Base-by-base conservation (phyloP, 2,113 vertebrate species). In the Smithornis capensis region DNA sequence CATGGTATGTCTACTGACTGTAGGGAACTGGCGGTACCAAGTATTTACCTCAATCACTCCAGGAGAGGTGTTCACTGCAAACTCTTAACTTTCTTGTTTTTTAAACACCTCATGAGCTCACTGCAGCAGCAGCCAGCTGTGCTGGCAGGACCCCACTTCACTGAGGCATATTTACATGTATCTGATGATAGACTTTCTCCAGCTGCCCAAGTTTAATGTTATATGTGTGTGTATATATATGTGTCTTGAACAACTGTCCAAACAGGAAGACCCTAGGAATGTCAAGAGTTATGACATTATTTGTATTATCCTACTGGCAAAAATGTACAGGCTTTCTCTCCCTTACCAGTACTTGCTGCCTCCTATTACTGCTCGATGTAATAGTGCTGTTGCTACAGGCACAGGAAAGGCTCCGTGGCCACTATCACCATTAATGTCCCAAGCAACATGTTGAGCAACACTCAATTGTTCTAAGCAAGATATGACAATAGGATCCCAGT, bases 261-360 rank as follows among this genome's bases (percentile, higher is more conserved):
- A 92, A 97, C 77, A 92, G 56, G 84, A 84, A 92, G 83, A 73
- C 52, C 35, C 62, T 70, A 84, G 69, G 50, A 90, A 90, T 67
- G 71, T 83, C 90, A 96, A 84, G 78, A 93, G 35, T 90, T 74
- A 83, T 0, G 1, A 89, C 65, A 62, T 89, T 93, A 79, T 80
- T 94, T 95, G 82, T 60, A 50, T 67, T 86, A 81, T 33, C 35
- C 76, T 70, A 71, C 83, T 0, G 4, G 60, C 29, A 83, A 40
- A 55, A 70, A 37, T 7, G 17, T 28, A 86, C 64, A 92, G 73
- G 31, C 42, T 64, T 93, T 63, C n/a, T 38, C 33, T 88, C 9
- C 22, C 67, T n/a, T n/a, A n/a, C n/a, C n/a, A n/a, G n/a, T n/a
- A n/a, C 44, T 73, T 76, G 53, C 31, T 75, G 74, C 74, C 47